Percentiles rank a stretch among this genome's conserved stretches.
phyloP scores from a whole-genome alignment of 2,797 vertebrate species.

The Diceros bicornis region DNA sequence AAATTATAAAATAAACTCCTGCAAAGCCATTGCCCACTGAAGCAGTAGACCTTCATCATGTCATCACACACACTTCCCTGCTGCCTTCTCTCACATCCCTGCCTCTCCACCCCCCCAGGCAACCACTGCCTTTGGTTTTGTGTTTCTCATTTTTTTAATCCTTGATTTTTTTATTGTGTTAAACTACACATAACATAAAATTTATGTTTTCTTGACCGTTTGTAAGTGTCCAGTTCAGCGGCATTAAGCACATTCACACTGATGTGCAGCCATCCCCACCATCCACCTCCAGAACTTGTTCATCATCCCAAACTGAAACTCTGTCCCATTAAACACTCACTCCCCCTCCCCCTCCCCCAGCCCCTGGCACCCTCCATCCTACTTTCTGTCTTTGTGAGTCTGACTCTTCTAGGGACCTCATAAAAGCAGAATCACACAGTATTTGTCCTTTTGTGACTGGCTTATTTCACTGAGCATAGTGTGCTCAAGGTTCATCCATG shows the following conservation, averaged over 20 bases:
- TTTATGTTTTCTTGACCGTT: background rate
- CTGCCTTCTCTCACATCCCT: background rate
- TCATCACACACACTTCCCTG: background rate
- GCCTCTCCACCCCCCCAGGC: accelerated
- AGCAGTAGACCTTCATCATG: too few relatives aligned
- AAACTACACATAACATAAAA: background rate
- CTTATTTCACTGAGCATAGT: background rate
- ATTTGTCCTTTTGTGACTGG: background rate
- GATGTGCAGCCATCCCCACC: background rate
- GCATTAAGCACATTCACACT: background rate
- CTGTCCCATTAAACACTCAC: background rate
- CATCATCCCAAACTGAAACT: background rate
- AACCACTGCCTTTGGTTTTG: background rate
- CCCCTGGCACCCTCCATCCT: background rate
- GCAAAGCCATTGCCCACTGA: background rate
- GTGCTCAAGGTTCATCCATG: background rate
- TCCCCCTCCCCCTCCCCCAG: background rate
- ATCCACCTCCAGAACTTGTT: background rate
- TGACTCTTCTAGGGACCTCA: background rate
- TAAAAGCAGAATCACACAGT: background rate
- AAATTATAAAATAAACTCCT: background rate
- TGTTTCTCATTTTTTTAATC: background rate
- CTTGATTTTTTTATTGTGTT: too few relatives aligned
- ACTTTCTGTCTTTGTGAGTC: background rate
- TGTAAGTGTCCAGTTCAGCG: background rate